These are phyloP conservation scores for Epinotia nisella DNA, from an alignment of 2,888 invertebrate species.

Conservation along the genomic window DNA sequence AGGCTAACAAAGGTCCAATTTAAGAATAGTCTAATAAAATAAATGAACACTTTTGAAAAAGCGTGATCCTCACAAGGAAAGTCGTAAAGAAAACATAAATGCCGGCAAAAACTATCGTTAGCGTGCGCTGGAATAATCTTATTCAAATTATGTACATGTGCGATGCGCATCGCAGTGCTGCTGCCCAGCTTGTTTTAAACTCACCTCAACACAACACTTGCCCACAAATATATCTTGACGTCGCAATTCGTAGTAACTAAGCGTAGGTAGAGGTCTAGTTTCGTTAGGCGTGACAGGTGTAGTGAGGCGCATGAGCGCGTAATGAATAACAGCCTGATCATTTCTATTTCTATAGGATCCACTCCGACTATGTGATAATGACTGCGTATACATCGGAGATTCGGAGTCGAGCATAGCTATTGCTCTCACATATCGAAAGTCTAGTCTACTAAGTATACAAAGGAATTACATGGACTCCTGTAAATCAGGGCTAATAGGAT, in stretches of 20 bases:
- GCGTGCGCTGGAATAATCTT: slow-evolving; percentile 41
- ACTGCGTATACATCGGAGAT: not conserved
- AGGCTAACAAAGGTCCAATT: not conserved
- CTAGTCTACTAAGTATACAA: too few relatives aligned
- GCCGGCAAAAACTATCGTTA: slow-evolving; percentile 39
- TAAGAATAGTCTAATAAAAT: not conserved
- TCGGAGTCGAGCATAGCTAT: too few relatives aligned
- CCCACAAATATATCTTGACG: too few relatives aligned
- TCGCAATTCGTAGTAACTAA: too few relatives aligned
- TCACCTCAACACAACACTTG: too few relatives aligned
- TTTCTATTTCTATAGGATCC: slow-evolving; percentile 37
- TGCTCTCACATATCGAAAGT: too few relatives aligned
- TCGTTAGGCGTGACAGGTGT: too few relatives aligned
- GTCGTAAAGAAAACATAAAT: slow-evolving; percentile 40
- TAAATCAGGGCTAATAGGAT: too few relatives aligned
- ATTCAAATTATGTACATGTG: slow-evolving; percentile 42
- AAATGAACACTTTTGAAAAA: slow-evolving; percentile 26
- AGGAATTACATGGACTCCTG: not conserved
- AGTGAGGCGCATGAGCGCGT: too few relatives aligned
- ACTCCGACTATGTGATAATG: slow-evolving; percentile 9
- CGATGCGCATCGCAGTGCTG: slow-evolving; percentile 20
- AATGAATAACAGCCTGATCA: not conserved
- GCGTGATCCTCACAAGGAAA: slow-evolving; percentile 33
- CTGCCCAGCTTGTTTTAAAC: too few relatives aligned
- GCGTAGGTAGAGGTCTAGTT: too few relatives aligned